phyloP scores from a whole-genome alignment of 2,113 vertebrate genomes.

The Globicephala melas region DNA sequence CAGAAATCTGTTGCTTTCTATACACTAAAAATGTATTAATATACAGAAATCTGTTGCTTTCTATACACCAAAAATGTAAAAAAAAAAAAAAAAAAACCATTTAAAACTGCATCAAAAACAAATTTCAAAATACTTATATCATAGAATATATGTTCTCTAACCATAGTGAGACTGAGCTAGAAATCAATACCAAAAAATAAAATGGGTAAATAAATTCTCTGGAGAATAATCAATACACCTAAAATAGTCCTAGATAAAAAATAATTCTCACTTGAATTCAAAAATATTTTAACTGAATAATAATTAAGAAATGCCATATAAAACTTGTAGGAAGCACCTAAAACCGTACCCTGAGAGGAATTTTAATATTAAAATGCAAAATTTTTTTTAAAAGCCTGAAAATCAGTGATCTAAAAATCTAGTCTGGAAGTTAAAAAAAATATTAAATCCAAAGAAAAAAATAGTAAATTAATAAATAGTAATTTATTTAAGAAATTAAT shows the following conservation, averaged over 20 bases:
- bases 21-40: neutral
- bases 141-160: neutral
- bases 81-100: too few relatives aligned
- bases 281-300: neutral
- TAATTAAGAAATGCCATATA: neutral
- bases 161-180: neutral
- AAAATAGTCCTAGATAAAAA: neutral
- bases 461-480: neutral
- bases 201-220: neutral
- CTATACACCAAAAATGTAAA: too few relatives aligned
- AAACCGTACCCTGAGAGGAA: neutral
- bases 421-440: neutral
- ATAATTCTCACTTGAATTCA: neutral
- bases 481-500: neutral
- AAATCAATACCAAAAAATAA: neutral
- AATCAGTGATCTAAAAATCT: neutral
- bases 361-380: neutral
- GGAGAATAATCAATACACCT: neutral
- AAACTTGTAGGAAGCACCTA: neutral
- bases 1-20: too few relatives aligned
- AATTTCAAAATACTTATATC: neutral
- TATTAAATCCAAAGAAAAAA: neutral
- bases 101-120: neutral
- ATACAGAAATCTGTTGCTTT: too few relatives aligned
- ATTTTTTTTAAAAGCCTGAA: neutral